phyloP scores from a whole-genome alignment of 2,888 invertebrate species.

The Cephus spinipes region DNA sequence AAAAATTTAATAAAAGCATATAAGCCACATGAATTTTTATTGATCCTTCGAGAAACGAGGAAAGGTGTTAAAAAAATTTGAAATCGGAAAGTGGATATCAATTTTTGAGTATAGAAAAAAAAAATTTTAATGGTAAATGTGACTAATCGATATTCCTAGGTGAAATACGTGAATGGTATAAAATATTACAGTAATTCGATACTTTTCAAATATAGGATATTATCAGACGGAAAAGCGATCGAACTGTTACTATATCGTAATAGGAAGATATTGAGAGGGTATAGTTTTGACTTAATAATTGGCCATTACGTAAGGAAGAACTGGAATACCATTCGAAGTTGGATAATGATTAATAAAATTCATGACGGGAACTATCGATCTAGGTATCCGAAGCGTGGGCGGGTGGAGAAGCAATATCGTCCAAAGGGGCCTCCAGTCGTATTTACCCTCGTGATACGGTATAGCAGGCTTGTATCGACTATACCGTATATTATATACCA shows the following conservation, averaged over 20 bases:
- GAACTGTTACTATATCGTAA: too few relatives aligned
- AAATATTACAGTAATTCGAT: neutral
- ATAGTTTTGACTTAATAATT: neutral
- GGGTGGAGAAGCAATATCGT: neutral
- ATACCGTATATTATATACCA: neutral
- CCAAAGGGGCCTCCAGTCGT: neutral
- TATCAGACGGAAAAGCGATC: too few relatives aligned
- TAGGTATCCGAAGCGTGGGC: neutral
- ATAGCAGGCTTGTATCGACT: neutral
- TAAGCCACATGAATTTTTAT: too few relatives aligned
- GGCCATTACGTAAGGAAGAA: neutral
- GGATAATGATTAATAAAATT: neutral
- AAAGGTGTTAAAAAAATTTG: neutral
- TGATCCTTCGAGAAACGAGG: neutral
- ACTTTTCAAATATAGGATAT: neutral
- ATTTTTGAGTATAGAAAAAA: neutral
- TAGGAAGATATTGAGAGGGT: neutral
- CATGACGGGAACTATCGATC: neutral
- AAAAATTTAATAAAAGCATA: neutral
- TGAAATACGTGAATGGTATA: neutral
- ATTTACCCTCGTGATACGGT: neutral
- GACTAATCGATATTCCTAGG: neutral
- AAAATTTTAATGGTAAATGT: too few relatives aligned
- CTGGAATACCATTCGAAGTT: neutral
- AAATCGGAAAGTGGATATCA: neutral